A percentile compares a stretch with the other conserved stretches of the same genome.
Conservation (phyloP, 2,113 vertebrate species). For the Salvelinus namaycush region DNA sequence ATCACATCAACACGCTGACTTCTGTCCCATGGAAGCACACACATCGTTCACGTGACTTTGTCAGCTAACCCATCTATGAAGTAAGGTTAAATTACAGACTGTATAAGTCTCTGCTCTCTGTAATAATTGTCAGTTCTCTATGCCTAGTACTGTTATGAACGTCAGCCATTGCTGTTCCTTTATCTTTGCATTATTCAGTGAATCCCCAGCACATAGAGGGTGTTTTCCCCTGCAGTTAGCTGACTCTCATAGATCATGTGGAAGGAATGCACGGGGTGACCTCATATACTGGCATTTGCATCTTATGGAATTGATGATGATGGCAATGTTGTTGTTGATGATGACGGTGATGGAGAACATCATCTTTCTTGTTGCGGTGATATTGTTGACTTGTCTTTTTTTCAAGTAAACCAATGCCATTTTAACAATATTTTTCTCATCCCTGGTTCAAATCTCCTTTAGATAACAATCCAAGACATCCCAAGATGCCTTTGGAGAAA, state of each 20-base stretch:
- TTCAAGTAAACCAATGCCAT: not conserved
- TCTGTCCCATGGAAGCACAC: too few species aligned
- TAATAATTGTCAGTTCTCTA: not conserved
- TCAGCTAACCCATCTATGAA: too few species aligned
- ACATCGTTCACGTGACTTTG: too few species aligned
- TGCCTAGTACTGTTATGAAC: not conserved
- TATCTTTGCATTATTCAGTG: not conserved
- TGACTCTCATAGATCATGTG: not conserved
- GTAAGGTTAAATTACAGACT: not conserved
- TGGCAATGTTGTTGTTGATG: not conserved
- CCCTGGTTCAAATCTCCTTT: not conserved
- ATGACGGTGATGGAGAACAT: not conserved
- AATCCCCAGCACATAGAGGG: not conserved
- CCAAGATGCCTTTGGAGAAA: not conserved
- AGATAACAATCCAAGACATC: constrained; percentile 18
- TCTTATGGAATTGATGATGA: not conserved
- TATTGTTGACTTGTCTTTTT: not conserved
- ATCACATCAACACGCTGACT: too few species aligned
- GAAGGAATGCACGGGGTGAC: not conserved
- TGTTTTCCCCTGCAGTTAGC: not conserved
- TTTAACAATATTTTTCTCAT: not conserved
- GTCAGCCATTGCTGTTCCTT: not conserved
- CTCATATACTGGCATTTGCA: not conserved
- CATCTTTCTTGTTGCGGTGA: not conserved
- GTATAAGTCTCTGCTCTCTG: not conserved